Evolutionary conservation across 2,797 vertebrate genomes (phyloP).

Genomic region (Huso huso): DNA sequence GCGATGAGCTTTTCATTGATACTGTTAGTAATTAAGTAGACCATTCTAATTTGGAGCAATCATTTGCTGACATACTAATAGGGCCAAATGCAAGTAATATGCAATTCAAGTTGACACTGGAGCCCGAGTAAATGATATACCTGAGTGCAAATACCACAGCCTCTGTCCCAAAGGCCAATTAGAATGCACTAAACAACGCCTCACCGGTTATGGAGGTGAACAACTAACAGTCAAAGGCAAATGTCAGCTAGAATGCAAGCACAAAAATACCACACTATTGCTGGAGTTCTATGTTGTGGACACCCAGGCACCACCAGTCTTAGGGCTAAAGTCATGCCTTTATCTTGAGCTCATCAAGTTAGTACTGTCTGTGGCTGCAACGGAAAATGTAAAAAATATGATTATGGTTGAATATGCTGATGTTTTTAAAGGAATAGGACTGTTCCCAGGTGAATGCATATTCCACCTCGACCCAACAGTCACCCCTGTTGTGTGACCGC

Average conservation of each 20-base stretch:
- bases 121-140: conserved; percentile 5
- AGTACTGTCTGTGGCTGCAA: not conserved
- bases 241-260: conserved; percentile 15
- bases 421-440: conserved; percentile 15
- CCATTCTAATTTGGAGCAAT: not conserved
- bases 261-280: conserved; percentile 1
- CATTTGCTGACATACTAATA: conserved; percentile 15
- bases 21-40: conserved; percentile 3
- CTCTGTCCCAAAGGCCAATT: not conserved
- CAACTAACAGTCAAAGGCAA: conserved; percentile 5
- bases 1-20: conserved; percentile 20
- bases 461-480: conserved; percentile 11
- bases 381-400: not conserved
- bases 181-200: not conserved
- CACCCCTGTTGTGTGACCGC: too few relatives aligned
- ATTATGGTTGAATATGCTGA: conserved; percentile 11
- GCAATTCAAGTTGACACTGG: conserved; percentile 16
- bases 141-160: not conserved
- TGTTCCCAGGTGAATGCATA: conserved; percentile 20
- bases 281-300: conserved; percentile 13
- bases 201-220: conserved; percentile 13
- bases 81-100: not conserved
- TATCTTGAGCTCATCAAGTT: conserved; percentile 9
- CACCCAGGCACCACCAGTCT: conserved; percentile 11
- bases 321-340: conserved; percentile 18